Evolutionary conservation across 2,888 invertebrate species (phyloP).

Genomic region (Amphipoea oculea): DNA sequence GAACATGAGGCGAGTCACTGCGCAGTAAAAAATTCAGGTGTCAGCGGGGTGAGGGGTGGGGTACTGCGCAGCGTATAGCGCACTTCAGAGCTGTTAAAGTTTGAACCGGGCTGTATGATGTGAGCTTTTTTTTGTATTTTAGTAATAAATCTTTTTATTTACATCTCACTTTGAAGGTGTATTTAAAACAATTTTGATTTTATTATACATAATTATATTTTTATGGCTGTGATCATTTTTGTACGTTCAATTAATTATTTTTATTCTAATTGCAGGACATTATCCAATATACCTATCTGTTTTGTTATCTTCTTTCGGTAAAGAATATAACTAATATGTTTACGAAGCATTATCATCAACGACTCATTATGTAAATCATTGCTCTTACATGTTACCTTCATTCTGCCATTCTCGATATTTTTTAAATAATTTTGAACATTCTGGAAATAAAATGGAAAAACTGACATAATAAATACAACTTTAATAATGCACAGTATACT

Average conservation of each 20-base stretch:
- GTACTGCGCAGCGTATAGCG: neutral
- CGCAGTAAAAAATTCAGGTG: neutral
- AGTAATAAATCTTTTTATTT: constrained; percentile 20
- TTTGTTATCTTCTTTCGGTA: neutral
- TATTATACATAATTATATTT: constrained; percentile 13
- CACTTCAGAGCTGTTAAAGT: neutral
- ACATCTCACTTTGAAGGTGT: constrained; percentile 47
- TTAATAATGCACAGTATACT: constrained; percentile 19
- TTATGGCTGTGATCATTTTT: constrained; percentile 50
- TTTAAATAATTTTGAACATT: neutral
- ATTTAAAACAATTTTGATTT: constrained; percentile 12
- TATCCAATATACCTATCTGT: neutral
- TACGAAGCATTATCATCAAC: neutral
- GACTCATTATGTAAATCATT: neutral
- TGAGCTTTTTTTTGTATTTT: constrained; percentile 58
- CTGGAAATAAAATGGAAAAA: neutral
- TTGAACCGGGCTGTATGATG: constrained; percentile 14
- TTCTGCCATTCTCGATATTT: neutral
- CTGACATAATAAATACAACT: neutral
- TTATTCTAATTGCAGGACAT: constrained; percentile 9
- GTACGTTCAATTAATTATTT: constrained; percentile 41
- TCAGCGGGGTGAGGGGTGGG: neutral
- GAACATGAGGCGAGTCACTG: neutral
- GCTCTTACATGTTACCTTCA: neutral
- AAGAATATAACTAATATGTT: constrained; percentile 1